These are phyloP conservation scores for Perognathus longimembris DNA, from an alignment of 2,113 vertebrate genomes.

Conservation along the genomic window DNA sequence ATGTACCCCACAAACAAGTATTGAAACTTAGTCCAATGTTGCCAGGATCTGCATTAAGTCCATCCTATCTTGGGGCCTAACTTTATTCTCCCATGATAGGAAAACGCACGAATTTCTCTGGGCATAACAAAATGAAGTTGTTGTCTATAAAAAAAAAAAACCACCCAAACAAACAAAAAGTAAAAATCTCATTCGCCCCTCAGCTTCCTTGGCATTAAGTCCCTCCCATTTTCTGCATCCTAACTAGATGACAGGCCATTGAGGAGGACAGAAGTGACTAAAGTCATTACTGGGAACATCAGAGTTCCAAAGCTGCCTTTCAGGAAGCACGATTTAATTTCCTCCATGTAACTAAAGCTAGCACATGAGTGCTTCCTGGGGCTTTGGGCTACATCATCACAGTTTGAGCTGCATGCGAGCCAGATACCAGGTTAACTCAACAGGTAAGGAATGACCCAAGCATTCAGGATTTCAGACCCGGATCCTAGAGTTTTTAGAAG, in stretches of 20 bases:
- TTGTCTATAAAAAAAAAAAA: not conserved
- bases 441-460: not conserved
- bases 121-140: not conserved
- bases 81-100: not conserved
- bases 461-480: not conserved
- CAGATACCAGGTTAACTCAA: not conserved
- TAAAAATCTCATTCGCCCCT: not conserved
- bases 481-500: not conserved
- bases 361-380: not conserved
- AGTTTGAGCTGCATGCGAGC: not conserved
- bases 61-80: not conserved
- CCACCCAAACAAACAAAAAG: no score
- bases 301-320: slow-evolving; percentile 26
- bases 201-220: not conserved
- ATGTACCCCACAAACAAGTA: not conserved
- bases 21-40: not conserved
- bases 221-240: slow-evolving; percentile 9
- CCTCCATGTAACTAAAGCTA: not conserved
- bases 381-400: not conserved
- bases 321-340: slow-evolving; percentile 46
- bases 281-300: slow-evolving; percentile 23
- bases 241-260: not conserved
- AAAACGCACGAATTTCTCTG: not conserved
- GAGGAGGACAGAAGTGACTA: not conserved
- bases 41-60: not conserved